phyloP scores from a whole-genome alignment of 2,113 vertebrate species.

The Crypturellus undulatus region DNA sequence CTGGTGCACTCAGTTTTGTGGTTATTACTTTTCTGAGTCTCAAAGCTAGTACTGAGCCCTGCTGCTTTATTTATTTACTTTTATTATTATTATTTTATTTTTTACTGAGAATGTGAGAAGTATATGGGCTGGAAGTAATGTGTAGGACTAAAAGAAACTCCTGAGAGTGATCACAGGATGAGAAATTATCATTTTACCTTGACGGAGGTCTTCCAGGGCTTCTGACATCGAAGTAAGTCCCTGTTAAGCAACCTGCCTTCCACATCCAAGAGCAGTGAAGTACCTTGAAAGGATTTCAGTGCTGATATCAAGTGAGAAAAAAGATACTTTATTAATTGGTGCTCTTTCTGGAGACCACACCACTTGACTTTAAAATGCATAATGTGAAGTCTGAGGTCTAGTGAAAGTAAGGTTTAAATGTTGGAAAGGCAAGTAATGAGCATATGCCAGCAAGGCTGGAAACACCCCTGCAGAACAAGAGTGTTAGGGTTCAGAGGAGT shows the following conservation, averaged over 20 bases:
- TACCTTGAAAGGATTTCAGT: background rate
- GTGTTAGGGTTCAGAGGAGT: background rate
- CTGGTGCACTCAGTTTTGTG: background rate
- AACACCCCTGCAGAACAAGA: background rate
- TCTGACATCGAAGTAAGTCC: background rate
- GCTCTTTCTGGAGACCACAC: background rate
- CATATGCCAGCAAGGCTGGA: background rate
- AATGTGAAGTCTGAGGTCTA: background rate
- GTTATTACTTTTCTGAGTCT: background rate
- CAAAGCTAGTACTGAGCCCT: background rate
- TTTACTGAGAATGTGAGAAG: background rate
- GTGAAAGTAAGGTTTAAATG: background rate
- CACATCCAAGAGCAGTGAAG: background rate
- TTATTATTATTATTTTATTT: background rate
- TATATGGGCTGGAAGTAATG: background rate
- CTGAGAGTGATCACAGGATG: background rate
- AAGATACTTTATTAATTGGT: background rate
- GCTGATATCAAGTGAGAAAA: background rate
- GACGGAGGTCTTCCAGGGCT: background rate
- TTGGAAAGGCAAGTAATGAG: background rate
- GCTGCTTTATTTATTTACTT: slow-evolving; percentile 9
- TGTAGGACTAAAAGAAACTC: background rate
- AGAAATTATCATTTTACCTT: background rate
- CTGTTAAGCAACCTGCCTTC: background rate
- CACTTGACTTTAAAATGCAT: background rate